Evolutionary conservation across 2,113 vertebrate genomes (phyloP).

Genomic region (Azemiops feae): DNA sequence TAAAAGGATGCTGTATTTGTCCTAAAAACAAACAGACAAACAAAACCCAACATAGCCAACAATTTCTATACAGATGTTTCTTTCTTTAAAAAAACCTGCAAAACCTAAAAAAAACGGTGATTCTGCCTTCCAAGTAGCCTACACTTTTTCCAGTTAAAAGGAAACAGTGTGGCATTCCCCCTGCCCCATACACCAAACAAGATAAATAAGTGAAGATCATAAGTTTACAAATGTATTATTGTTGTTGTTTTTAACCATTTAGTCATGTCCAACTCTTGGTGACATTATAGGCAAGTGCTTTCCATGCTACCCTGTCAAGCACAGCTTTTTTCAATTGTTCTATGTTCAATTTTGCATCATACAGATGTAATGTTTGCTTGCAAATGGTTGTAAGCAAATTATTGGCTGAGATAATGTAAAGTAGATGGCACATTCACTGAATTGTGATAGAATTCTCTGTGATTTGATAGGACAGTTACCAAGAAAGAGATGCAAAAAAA

Average conservation of each 20-base stretch:
- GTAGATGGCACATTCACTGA: neutral
- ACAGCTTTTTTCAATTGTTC: no score
- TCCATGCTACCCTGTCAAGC: no score
- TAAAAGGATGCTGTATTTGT: slow-evolving; percentile 14
- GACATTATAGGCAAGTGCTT: neutral
- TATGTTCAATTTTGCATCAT: no score
- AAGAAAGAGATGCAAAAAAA: slow-evolving; percentile 5
- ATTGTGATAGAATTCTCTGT: slow-evolving; percentile 38
- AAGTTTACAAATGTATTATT: slow-evolving; percentile 39
- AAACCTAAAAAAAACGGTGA: slow-evolving; percentile 23
- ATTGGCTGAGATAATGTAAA: slow-evolving; percentile 42
- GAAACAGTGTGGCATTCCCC: neutral
- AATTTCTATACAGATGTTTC: slow-evolving; percentile 20
- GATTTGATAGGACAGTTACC: slow-evolving; percentile 45
- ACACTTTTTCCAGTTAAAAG: slow-evolving; percentile 42
- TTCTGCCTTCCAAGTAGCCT: slow-evolving; percentile 33
- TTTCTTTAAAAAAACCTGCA: neutral
- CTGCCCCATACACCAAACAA: neutral
- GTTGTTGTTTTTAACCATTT: neutral
- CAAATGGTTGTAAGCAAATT: slow-evolving; percentile 1
- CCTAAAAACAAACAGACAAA: neutral
- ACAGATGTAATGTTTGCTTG: no score
- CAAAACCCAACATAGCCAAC: neutral
- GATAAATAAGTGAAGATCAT: slow-evolving; percentile 40
- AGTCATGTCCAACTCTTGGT: neutral